Percentiles rank a stretch among this genome's conserved stretches.
Conservation (phyloP, 2,113 vertebrate species). For the Thymallus thymallus region DNA sequence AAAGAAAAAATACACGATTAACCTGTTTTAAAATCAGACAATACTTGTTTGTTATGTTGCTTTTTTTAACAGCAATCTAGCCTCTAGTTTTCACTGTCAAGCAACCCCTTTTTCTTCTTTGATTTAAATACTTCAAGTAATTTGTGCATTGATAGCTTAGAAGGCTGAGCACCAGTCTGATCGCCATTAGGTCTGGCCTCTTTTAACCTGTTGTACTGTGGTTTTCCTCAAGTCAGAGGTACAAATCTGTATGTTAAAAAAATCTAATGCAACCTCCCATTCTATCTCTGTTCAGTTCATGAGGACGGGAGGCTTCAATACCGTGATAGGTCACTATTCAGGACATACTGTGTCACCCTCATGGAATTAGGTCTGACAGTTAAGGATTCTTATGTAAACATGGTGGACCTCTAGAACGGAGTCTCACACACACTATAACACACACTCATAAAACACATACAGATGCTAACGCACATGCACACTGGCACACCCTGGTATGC, state of each 20-base stretch:
- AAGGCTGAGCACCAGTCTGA: constrained; percentile 27
- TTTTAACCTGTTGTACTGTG: constrained; percentile 7
- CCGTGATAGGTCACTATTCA: background rate
- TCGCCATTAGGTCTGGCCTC: background rate
- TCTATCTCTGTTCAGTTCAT: background rate
- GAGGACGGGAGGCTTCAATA: background rate
- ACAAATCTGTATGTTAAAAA: background rate
- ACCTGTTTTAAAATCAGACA: background rate
- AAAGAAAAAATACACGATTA: background rate
- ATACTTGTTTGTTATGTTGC: background rate
- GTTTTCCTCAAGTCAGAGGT: constrained; percentile 18
- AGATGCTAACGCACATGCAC: background rate
- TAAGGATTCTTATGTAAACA: constrained; percentile 57
- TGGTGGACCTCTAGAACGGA: constrained; percentile 48
- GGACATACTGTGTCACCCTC: background rate
- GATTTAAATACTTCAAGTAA: constrained; percentile 48
- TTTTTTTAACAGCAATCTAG: background rate
- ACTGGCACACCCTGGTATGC: background rate
- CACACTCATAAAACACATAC: constrained; percentile 3
- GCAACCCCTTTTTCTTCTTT: background rate
- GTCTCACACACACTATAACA: background rate
- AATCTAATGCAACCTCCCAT: background rate
- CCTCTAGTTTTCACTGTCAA: background rate
- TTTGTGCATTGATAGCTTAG: constrained; percentile 26
- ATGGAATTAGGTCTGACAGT: constrained; percentile 42